These are phyloP conservation scores for Meles meles DNA, from an alignment of 2,113 vertebrate genomes.

Conservation along the genomic window DNA sequence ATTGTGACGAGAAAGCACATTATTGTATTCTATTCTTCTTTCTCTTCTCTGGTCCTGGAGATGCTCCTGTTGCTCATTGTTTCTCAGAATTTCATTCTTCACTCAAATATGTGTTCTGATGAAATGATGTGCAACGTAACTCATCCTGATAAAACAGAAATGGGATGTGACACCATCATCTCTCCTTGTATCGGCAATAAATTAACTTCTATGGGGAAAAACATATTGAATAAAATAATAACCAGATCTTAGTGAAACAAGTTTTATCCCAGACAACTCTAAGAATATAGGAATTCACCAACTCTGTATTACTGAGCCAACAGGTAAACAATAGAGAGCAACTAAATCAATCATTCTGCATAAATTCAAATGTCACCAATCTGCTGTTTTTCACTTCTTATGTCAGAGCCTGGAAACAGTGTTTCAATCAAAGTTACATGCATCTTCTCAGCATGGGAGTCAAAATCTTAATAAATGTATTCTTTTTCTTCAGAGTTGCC, in stretches of 20 bases:
- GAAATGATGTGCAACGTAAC: not conserved
- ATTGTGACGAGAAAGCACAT: not conserved
- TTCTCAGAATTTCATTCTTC: not conserved
- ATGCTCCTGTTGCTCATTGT: not conserved
- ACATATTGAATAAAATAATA: not conserved
- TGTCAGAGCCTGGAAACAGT: not conserved
- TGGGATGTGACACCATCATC: not conserved
- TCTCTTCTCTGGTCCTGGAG: not conserved
- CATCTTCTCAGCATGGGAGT: not conserved
- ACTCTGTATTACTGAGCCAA: not conserved
- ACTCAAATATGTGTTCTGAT: not conserved
- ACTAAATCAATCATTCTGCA: not conserved
- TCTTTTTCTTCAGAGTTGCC: constrained; percentile 48
- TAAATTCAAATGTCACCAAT: constrained; percentile 40
- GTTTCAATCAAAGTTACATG: constrained; percentile 24
- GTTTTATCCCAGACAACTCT: not conserved
- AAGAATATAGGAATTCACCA: not conserved
- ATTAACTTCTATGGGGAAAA: not conserved
- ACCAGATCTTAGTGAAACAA: not conserved
- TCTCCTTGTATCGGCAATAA: not conserved
- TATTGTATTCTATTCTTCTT: not conserved
- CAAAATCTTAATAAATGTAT: constrained; percentile 14
- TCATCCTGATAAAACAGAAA: not conserved
- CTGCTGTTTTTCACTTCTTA: not conserved
- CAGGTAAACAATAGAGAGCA: not conserved